These are phyloP conservation scores for Sitta europaea DNA, from an alignment of 2,113 vertebrate species.

Conservation along the genomic window DNA sequence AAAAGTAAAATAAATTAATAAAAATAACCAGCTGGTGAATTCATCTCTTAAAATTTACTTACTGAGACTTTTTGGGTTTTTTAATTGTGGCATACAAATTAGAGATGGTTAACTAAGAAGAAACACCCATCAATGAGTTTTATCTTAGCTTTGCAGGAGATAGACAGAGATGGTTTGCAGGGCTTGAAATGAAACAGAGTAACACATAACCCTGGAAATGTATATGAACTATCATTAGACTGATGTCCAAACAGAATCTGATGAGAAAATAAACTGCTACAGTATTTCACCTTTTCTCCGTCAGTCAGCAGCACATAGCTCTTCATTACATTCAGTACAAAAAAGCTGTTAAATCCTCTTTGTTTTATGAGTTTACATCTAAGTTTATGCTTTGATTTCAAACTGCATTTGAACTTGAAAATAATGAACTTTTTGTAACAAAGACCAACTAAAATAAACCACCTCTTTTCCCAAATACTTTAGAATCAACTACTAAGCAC, in stretches of 20 bases:
- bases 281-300: background rate
- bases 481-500: background rate
- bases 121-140: background rate
- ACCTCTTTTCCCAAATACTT: background rate
- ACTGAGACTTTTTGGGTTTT: fast-evolving
- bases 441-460: background rate
- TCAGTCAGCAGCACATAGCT: background rate
- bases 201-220: background rate
- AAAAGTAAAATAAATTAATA: background rate
- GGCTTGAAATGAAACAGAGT: background rate
- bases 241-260: background rate
- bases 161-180: background rate
- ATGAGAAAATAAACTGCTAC: background rate
- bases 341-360: background rate
- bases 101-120: background rate
- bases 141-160: background rate
- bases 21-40: background rate
- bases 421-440: background rate
- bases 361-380: background rate
- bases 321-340: background rate
- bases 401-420: background rate
- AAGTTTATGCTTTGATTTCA: background rate
- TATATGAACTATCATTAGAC: background rate
- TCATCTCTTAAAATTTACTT: background rate
- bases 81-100: background rate